These are phyloP conservation scores for Apostichopus leukothele DNA, from an alignment of 53 echinoderm and acorn worm genomes.

Conservation along the genomic window DNA sequence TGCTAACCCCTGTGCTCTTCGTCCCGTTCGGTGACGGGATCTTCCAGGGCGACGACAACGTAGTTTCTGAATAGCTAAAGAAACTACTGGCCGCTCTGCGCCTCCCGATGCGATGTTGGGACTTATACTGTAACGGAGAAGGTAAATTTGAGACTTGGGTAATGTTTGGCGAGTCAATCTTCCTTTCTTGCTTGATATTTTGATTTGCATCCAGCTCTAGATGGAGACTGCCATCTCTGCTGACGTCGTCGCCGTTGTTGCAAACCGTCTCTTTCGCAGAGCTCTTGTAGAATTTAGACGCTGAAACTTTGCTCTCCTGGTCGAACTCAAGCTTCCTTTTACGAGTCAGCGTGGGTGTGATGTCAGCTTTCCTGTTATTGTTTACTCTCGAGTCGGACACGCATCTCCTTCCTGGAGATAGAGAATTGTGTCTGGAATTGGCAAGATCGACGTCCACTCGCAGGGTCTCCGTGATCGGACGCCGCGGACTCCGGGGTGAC, in stretches of 20 bases:
- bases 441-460: slow-evolving; percentile 78
- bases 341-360: slow-evolving; percentile 55
- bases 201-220: slow-evolving; percentile 39
- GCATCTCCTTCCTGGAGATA: slow-evolving; percentile 91
- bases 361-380: slow-evolving; percentile 53
- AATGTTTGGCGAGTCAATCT: background rate
- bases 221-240: background rate
- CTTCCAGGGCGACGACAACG: slow-evolving; percentile 58
- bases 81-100: slow-evolving; percentile 70
- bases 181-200: slow-evolving; percentile 1
- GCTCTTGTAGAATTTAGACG: slow-evolving; percentile 46
- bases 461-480: slow-evolving; percentile 54
- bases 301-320: slow-evolving; percentile 3
- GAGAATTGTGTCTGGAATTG: slow-evolving; percentile 59
- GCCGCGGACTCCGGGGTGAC: slow-evolving; percentile 14
- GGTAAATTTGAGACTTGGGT: slow-evolving; percentile 12
- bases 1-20: slow-evolving; percentile 38
- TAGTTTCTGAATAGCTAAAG: slow-evolving; percentile 67
- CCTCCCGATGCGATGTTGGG: slow-evolving; percentile 81
- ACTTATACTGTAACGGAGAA: slow-evolving; percentile 69
- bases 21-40: background rate
- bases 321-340: slow-evolving; percentile 82
- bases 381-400: slow-evolving; percentile 85
- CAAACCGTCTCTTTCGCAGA: background rate
- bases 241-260: background rate